Evolutionary conservation across 1,140 invertebrate species (phyloP).

Genomic region (Aphis gossypii): DNA sequence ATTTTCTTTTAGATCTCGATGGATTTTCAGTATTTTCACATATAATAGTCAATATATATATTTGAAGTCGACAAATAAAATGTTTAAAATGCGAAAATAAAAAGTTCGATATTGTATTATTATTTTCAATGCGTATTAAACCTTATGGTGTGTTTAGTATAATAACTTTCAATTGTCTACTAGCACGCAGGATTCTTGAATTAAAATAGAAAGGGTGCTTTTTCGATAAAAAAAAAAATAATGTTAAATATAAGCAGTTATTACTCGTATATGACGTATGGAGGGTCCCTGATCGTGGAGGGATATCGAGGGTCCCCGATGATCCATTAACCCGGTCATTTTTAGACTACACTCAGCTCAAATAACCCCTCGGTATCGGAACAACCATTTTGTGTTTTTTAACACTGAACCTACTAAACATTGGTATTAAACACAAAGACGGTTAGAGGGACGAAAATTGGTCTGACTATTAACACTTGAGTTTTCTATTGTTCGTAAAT

Average conservation of each 20-base stretch:
- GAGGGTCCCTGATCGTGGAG: not conserved
- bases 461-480: not conserved
- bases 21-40: not conserved
- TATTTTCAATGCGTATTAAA: not conserved
- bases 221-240: not conserved
- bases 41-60: not conserved
- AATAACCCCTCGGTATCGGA: conserved; percentile 18
- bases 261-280: not conserved
- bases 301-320: not conserved
- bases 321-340: conserved; percentile 15
- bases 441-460: not conserved
- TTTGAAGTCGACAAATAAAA: not conserved
- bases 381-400: conserved; percentile 29
- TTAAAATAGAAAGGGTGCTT: not conserved
- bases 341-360: conserved; percentile 1
- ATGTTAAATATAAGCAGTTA: not conserved
- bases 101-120: not conserved
- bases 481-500: not conserved
- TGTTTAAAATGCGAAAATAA: not conserved
- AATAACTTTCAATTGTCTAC: not conserved
- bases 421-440: conserved; percentile 22
- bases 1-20: not conserved
- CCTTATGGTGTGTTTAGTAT: not conserved
- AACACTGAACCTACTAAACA: conserved; percentile 31
- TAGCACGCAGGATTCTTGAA: not conserved